phyloP scores from a whole-genome alignment of 2,888 invertebrate genomes.

The Pseudeuparius sepicola region DNA sequence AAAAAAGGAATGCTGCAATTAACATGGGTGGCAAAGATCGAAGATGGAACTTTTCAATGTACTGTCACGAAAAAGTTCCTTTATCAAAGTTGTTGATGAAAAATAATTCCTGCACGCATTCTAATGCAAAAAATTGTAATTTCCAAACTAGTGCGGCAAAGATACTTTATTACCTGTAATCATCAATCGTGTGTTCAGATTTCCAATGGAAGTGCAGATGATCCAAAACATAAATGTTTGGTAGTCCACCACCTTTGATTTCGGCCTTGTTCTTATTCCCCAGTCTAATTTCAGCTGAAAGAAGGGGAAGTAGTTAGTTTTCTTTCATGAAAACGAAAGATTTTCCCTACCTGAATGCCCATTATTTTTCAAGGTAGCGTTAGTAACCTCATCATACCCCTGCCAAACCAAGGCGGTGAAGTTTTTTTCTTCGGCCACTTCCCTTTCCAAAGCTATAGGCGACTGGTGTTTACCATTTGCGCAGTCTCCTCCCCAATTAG shows the following conservation, averaged over 20 bases:
- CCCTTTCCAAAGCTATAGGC: conserved; percentile 15
- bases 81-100: too few relatives aligned
- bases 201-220: conserved; percentile 80
- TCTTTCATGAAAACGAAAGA: too few relatives aligned
- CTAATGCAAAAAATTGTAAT: too few relatives aligned
- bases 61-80: too few relatives aligned
- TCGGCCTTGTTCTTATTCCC: conserved; percentile 25
- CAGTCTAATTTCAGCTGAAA: too few relatives aligned
- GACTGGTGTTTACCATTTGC: conserved; percentile 18
- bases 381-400: conserved; percentile 16
- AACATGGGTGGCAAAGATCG: too few relatives aligned
- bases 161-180: conserved; percentile 32
- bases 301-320: too few relatives aligned
- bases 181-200: conserved; percentile 70
- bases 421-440: conserved; percentile 11
- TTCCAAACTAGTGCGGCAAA: too few relatives aligned
- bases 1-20: too few relatives aligned
- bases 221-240: conserved; percentile 48
- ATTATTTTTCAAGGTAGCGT: conserved; percentile 19
- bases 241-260: conserved; percentile 48
- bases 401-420: conserved; percentile 15
- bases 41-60: too few relatives aligned
- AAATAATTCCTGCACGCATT: too few relatives aligned
- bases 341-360: conserved; percentile 24
- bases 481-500: conserved; percentile 17